Evolutionary conservation across 2,888 invertebrate genomes (phyloP).

Genomic region (Perizoma flavofasciatum): DNA sequence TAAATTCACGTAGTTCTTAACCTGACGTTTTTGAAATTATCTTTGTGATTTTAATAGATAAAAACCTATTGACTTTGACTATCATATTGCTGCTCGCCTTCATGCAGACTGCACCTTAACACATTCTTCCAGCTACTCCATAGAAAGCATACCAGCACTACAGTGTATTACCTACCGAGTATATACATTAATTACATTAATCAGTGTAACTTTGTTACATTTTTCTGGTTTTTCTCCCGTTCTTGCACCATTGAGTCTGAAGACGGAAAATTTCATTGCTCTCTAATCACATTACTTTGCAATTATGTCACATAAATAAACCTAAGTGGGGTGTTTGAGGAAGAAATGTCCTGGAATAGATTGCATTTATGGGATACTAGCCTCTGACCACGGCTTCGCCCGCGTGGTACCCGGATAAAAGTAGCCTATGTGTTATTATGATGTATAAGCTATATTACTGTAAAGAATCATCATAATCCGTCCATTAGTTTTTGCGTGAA

Average conservation of each 20-base stretch:
- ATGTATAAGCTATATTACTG: too few species aligned
- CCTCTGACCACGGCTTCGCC: too few species aligned
- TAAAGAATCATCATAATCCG: too few species aligned
- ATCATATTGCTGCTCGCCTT: neutral
- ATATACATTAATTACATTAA: constrained; percentile 23
- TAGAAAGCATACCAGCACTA: constrained; percentile 23
- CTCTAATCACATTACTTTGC: constrained; percentile 17
- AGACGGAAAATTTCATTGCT: constrained; percentile 22
- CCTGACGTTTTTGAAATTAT: too few species aligned
- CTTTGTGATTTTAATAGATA: too few species aligned
- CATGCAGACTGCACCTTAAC: constrained; percentile 1
- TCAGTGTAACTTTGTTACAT: constrained; percentile 28
- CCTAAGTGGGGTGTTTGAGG: neutral
- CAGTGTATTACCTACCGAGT: constrained; percentile 9
- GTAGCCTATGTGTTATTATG: too few species aligned
- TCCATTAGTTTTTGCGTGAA: too few species aligned
- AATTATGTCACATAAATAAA: constrained; percentile 20
- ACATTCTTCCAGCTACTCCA: constrained; percentile 14
- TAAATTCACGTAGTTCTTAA: too few species aligned
- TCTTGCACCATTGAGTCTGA: constrained; percentile 22
- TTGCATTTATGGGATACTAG: neutral
- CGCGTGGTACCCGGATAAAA: too few species aligned
- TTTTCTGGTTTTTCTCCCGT: constrained; percentile 20
- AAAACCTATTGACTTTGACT: too few species aligned
- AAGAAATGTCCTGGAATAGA: neutral